Evolutionary conservation across 1,140 invertebrate species (phyloP).

Genomic region (Zaprionus taronus): DNA sequence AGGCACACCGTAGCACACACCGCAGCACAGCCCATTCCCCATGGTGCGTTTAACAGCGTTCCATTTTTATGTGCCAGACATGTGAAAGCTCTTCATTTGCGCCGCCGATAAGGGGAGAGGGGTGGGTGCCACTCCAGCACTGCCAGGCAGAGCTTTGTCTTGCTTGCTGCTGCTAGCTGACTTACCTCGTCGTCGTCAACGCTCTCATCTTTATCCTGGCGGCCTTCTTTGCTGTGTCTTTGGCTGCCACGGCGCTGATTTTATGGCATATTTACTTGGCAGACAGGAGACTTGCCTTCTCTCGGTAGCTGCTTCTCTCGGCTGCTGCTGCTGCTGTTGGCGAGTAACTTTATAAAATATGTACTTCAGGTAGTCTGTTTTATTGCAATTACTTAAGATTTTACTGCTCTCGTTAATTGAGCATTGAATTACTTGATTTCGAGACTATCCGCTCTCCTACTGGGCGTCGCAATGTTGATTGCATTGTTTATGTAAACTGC

Average conservation of each 20-base stretch:
- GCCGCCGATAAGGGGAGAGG: conserved; percentile 42
- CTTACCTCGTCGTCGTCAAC: conserved; percentile 63
- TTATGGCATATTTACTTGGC: conserved; percentile 74
- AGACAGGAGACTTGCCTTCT: conserved; percentile 8
- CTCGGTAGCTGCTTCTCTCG: not conserved
- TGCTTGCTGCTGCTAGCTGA: conserved; percentile 47
- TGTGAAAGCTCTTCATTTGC: conserved; percentile 80
- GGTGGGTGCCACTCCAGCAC: conserved; percentile 22
- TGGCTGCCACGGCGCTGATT: conserved; percentile 73
- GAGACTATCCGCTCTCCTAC: not conserved
- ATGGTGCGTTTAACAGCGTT: conserved; percentile 78
- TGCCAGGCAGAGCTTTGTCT: conserved; percentile 13
- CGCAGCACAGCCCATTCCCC: conserved; percentile 50
- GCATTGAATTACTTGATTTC: conserved; percentile 71
- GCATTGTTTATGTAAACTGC: conserved; percentile 55
- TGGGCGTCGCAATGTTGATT: conserved; percentile 48
- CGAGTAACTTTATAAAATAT: conserved; percentile 75
- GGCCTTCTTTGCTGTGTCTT: conserved; percentile 28
- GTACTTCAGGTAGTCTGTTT: conserved; percentile 79
- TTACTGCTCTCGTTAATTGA: conserved; percentile 78
- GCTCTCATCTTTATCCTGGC: conserved; percentile 43
- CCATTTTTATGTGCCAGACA: conserved; percentile 80
- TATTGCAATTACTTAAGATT: conserved; percentile 82
- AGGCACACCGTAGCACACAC: conserved; percentile 23
- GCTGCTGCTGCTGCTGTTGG: conserved; percentile 1